These are phyloP conservation scores for Latheticus oryzae DNA, from an alignment of 2,888 invertebrate genomes.

Conservation along the genomic window DNA sequence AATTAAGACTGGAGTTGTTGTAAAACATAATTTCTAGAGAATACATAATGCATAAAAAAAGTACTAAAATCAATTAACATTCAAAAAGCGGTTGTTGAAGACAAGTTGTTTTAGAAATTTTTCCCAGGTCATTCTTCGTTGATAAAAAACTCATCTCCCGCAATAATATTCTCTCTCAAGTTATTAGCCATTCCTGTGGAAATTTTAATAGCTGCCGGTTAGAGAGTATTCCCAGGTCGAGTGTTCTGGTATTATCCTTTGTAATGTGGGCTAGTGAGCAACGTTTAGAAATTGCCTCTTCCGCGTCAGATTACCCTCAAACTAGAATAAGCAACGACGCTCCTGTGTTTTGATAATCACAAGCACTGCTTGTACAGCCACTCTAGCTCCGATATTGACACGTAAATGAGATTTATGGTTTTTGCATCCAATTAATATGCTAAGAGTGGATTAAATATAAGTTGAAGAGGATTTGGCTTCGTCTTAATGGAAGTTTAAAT, in stretches of 20 bases:
- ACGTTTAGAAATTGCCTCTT: slow-evolving; percentile 44
- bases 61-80: too few species aligned
- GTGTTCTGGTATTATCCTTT: slow-evolving; percentile 51
- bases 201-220: slow-evolving; percentile 49
- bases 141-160: too few species aligned
- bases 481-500: too few species aligned
- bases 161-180: too few species aligned
- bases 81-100: too few species aligned
- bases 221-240: slow-evolving; percentile 49
- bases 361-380: slow-evolving; percentile 18
- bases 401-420: slow-evolving; percentile 28
- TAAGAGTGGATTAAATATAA: slow-evolving; percentile 16
- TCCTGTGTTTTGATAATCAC: slow-evolving; percentile 23
- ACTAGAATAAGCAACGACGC: slow-evolving; percentile 28
- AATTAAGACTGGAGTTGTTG: too few species aligned
- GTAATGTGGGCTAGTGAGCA: slow-evolving; percentile 49
- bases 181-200: slow-evolving; percentile 12
- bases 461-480: too few species aligned
- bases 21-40: too few species aligned
- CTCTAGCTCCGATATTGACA: slow-evolving; percentile 22
- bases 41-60: too few species aligned
- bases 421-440: slow-evolving; percentile 26
- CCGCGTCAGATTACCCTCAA: slow-evolving; percentile 33
- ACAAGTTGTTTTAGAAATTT: too few species aligned
- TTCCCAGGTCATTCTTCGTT: too few species aligned